phyloP scores from a whole-genome alignment of 2,113 vertebrate genomes.

The Pavo muticus region DNA sequence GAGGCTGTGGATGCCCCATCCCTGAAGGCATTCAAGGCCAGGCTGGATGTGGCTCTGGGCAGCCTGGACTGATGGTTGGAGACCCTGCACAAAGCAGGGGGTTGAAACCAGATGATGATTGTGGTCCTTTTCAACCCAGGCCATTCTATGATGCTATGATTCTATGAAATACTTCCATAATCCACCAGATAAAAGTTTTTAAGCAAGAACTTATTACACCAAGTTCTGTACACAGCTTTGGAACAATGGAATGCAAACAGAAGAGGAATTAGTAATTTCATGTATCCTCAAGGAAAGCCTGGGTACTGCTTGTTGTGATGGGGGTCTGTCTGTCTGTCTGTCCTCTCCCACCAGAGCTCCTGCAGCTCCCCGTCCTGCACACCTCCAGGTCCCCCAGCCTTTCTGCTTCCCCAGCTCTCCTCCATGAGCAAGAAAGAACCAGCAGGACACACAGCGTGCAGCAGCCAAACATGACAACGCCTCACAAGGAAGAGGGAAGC shows the following conservation, averaged over 20 bases:
- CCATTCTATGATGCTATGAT: too few relatives aligned
- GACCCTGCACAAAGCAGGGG: too few relatives aligned
- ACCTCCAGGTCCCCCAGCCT: fast-evolving
- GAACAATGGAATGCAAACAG: not conserved
- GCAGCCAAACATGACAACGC: fast-evolving
- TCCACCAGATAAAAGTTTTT: not conserved
- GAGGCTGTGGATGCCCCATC: too few relatives aligned
- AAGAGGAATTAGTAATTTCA: not conserved
- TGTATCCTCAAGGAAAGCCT: not conserved
- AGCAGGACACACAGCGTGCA: not conserved
- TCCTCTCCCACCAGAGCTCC: not conserved
- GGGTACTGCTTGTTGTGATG: fast-evolving
- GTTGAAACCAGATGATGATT: too few relatives aligned
- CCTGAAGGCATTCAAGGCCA: too few relatives aligned
- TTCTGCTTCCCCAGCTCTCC: not conserved
- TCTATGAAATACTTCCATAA: not conserved
- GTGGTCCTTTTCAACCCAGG: too few relatives aligned
- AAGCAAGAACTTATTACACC: slow-evolving; percentile 1
- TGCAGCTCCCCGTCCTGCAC: not conserved
- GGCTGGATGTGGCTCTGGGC: too few relatives aligned
- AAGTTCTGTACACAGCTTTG: not conserved
- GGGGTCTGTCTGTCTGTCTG: not conserved
- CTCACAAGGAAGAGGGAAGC: not conserved
- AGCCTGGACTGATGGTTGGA: too few relatives aligned
- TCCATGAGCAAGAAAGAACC: not conserved